Conservation (phyloP, 2,888 invertebrate species). For the Yponomeuta malinellus region DNA sequence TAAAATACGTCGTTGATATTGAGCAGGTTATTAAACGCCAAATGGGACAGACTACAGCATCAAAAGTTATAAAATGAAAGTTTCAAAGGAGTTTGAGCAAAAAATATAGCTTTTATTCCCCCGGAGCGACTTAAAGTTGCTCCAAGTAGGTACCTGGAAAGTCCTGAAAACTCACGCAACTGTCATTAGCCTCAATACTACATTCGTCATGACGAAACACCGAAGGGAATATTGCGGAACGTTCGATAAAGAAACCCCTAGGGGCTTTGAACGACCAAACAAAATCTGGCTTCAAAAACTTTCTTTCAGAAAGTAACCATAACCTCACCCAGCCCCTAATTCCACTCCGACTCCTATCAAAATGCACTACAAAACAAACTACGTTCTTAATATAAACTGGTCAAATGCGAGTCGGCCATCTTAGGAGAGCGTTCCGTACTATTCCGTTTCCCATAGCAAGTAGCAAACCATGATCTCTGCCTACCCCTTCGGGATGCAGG, state of each 20-base stretch:
- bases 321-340: no score
- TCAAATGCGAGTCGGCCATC: no score
- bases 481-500: no score
- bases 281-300: background rate
- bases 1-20: no score
- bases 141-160: background rate
- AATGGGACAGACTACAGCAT: no score
- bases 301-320: background rate
- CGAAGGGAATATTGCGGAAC: background rate
- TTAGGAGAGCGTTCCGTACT: no score
- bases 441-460: no score
- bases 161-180: conserved; percentile 2
- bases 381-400: no score
- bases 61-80: background rate
- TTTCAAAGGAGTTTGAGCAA: background rate
- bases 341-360: no score
- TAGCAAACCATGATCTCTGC: no score
- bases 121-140: background rate
- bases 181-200: conserved; percentile 15
- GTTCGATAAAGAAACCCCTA: background rate
- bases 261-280: background rate
- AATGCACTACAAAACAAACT: no score
- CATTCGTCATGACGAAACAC: conserved; percentile 14
- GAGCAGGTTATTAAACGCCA: no score
- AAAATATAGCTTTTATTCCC: background rate